Conservation (phyloP, 2,113 vertebrate genomes). For the Panurus biarmicus region DNA sequence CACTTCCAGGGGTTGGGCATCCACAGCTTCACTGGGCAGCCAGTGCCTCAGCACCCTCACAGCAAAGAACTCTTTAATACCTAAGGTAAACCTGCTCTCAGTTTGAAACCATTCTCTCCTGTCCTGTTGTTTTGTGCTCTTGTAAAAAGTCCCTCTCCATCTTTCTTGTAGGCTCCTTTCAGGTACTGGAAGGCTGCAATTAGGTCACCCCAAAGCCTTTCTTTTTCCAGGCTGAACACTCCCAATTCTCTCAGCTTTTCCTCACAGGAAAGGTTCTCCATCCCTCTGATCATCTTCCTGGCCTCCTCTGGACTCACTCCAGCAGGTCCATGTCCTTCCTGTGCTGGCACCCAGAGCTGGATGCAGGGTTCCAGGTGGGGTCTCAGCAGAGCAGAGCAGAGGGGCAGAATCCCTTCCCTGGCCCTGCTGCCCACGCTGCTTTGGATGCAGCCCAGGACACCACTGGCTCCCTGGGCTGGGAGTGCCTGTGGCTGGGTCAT, state of each 20-base stretch:
- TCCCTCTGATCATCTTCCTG: no score
- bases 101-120: not conserved
- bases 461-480: not conserved
- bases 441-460: not conserved
- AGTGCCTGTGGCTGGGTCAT: not conserved
- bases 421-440: not conserved
- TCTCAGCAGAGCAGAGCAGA: not conserved
- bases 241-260: not conserved
- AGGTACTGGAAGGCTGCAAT: not conserved
- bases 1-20: not conserved
- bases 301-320: rapidly evolving
- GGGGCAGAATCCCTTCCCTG: not conserved
- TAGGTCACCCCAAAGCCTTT: not conserved
- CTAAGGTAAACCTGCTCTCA: not conserved
- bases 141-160: not conserved
- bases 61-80: not conserved
- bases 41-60: not conserved
- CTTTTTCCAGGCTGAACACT: not conserved
- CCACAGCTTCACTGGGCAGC: not conserved
- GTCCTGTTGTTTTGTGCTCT: not conserved
- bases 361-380: not conserved
- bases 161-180: not conserved
- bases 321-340: not conserved
- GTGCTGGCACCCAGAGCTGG: not conserved
- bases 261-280: rapidly evolving